phyloP scores from a whole-genome alignment of 2,797 vertebrate species.

The Limosa lapponica region DNA sequence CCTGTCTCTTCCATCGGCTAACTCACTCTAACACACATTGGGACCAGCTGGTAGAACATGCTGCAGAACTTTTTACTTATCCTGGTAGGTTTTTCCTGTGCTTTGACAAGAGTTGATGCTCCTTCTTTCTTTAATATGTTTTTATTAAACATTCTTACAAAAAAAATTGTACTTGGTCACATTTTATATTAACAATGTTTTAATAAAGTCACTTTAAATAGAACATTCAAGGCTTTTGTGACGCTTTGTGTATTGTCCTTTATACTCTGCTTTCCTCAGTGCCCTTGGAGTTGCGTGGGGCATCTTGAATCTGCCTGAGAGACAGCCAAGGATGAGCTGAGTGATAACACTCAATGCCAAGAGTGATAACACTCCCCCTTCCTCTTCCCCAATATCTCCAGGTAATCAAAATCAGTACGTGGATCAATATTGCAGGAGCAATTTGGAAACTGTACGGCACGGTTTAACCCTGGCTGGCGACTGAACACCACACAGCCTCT shows the following conservation, averaged over 20 bases:
- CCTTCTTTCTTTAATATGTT: constrained; percentile 73
- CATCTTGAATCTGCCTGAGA: not conserved
- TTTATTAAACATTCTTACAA: constrained; percentile 78
- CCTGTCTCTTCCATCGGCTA: not conserved
- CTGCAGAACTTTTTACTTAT: constrained; percentile 63
- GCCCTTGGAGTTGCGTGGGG: not conserved
- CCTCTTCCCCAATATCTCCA: not conserved
- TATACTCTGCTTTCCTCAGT: not conserved
- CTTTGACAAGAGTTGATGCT: constrained; percentile 60
- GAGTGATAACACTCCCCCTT: not conserved
- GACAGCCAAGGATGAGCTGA: not conserved
- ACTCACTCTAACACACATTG: constrained; percentile 31
- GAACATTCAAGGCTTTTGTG: not conserved
- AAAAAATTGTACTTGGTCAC: constrained; percentile 72
- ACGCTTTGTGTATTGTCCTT: not conserved
- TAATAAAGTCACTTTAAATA: constrained; percentile 82
- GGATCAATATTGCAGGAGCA: not conserved
- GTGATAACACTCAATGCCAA: not conserved
- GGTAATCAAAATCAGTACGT: not conserved
- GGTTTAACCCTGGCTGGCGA: not conserved
- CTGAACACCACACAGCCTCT: not conserved
- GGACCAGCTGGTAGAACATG: constrained; percentile 63
- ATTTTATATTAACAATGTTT: constrained; percentile 82
- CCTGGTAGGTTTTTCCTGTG: constrained; percentile 55
- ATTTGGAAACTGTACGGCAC: not conserved